These are phyloP conservation scores for Aphaenogaster ashmeadi DNA, from an alignment of 1,140 invertebrate genomes.

Conservation along the genomic window DNA sequence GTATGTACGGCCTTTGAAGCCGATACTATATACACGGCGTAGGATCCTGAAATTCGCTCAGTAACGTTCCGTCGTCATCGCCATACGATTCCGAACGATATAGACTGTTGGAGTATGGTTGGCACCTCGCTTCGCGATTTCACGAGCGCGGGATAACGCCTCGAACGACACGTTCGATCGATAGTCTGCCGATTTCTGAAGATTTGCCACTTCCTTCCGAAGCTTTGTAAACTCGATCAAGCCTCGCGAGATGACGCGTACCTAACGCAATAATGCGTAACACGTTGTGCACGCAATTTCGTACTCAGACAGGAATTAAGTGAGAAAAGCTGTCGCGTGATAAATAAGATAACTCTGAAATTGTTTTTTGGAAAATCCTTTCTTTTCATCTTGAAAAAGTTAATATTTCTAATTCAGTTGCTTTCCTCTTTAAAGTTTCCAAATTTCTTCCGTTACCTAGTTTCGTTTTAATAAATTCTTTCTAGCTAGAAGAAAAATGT, in stretches of 20 bases:
- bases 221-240: conserved; percentile 14
- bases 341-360: neutral
- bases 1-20: conserved; percentile 29
- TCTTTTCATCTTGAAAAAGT: neutral
- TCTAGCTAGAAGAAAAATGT: neutral
- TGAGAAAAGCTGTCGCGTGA: neutral
- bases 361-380: neutral
- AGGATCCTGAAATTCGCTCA: conserved; percentile 32
- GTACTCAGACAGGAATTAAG: neutral
- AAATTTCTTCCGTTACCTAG: neutral
- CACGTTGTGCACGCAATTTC: neutral
- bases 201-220: conserved; percentile 3
- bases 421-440: neutral
- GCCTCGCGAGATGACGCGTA: neutral
- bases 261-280: neutral
- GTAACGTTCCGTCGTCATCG: conserved; percentile 8
- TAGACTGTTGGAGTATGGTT: neutral
- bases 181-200: neutral
- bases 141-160: neutral
- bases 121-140: conserved; percentile 3
- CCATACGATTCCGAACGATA: conserved; percentile 1
- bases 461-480: neutral
- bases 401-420: neutral
- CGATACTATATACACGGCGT: neutral
- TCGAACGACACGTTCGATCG: neutral